Evolutionary conservation across 2,888 invertebrate genomes (phyloP).

Genomic region (Agonopterix arenella): DNA sequence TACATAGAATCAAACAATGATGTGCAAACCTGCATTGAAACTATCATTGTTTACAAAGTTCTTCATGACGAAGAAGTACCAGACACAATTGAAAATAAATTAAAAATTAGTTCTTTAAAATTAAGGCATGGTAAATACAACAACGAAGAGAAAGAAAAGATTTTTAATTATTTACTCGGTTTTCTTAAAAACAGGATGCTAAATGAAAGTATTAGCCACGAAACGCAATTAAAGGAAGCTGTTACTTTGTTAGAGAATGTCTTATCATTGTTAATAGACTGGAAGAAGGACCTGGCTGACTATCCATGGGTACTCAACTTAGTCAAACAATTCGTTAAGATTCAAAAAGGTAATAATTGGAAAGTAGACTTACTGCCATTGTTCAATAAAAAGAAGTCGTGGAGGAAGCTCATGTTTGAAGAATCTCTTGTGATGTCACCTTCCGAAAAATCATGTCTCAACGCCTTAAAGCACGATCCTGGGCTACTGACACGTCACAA

Average conservation of each 20-base stretch:
- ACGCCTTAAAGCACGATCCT: slow-evolving; percentile 52
- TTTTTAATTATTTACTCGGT: slow-evolving; percentile 41
- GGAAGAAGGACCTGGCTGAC: slow-evolving; percentile 39
- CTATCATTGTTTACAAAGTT: slow-evolving; percentile 42
- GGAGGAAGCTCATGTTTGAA: slow-evolving; percentile 44
- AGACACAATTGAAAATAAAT: slow-evolving; percentile 41
- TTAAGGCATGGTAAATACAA: slow-evolving; percentile 25
- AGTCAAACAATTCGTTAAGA: slow-evolving; percentile 29
- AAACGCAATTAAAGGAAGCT: slow-evolving; percentile 24
- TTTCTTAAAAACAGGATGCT: slow-evolving; percentile 18
- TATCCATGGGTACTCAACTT: slow-evolving; percentile 27
- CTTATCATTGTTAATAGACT: slow-evolving; percentile 27
- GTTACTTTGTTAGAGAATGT: slow-evolving; percentile 18
- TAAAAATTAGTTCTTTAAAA: slow-evolving; percentile 35
- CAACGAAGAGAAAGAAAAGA: slow-evolving; percentile 28
- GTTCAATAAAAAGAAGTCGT: slow-evolving; percentile 40
- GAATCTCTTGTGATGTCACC: slow-evolving; percentile 38
- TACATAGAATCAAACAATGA: slow-evolving; percentile 44
- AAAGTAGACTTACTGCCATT: slow-evolving; percentile 24
- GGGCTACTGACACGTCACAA: slow-evolving; percentile 30
- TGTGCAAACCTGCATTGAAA: slow-evolving; percentile 36
- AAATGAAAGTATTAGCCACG: slow-evolving; percentile 17
- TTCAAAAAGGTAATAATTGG: slow-evolving; percentile 29
- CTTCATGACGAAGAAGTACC: slow-evolving; percentile 37
- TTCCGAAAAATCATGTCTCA: slow-evolving; percentile 35